Conservation (phyloP, 2,113 vertebrate species). For the Xiphias gladius region DNA sequence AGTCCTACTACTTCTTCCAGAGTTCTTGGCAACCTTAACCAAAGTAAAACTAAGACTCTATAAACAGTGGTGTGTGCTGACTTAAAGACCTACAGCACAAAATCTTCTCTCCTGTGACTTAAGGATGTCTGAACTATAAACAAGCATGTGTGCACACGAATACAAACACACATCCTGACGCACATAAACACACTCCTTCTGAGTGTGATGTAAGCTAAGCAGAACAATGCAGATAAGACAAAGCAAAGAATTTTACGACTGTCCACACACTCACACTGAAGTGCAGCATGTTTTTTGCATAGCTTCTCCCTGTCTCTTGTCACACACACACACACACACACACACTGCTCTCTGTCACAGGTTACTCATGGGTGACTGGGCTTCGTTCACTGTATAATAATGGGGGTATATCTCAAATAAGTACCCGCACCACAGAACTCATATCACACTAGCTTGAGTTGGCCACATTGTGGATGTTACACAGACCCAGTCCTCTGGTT, state of each 20-base stretch:
- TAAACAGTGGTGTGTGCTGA: slow-evolving; percentile 38
- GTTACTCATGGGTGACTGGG: slow-evolving; percentile 22
- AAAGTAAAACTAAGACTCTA: slow-evolving; percentile 41
- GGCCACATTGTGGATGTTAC: slow-evolving; percentile 23
- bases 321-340: slow-evolving; percentile 23
- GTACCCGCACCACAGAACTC: slow-evolving; percentile 11
- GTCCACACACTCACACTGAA: not conserved
- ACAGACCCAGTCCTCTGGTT: slow-evolving; percentile 8
- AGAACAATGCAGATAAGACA: slow-evolving; percentile 32
- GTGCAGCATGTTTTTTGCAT: not conserved
- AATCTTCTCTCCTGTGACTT: slow-evolving; percentile 19
- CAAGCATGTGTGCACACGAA: not conserved
- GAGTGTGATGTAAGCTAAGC: slow-evolving; percentile 37
- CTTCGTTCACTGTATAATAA: slow-evolving; percentile 31
- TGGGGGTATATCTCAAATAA: slow-evolving; percentile 30
- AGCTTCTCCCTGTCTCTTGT: not conserved
- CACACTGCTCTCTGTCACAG: slow-evolving; percentile 14
- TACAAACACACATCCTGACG: slow-evolving; percentile 40
- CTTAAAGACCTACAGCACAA: slow-evolving; percentile 43
- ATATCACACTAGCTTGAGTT: slow-evolving; percentile 31
- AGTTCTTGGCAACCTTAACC: slow-evolving; percentile 12
- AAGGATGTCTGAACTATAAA: slow-evolving; percentile 13
- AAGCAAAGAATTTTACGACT: slow-evolving; percentile 24
- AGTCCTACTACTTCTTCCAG: slow-evolving; percentile 18
- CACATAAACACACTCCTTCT: slow-evolving; percentile 18